Evolutionary conservation across 2,888 invertebrate species (phyloP), one percentile per base, ranked within the genome.

Genomic region (Electrophaes corylata): DNA sequence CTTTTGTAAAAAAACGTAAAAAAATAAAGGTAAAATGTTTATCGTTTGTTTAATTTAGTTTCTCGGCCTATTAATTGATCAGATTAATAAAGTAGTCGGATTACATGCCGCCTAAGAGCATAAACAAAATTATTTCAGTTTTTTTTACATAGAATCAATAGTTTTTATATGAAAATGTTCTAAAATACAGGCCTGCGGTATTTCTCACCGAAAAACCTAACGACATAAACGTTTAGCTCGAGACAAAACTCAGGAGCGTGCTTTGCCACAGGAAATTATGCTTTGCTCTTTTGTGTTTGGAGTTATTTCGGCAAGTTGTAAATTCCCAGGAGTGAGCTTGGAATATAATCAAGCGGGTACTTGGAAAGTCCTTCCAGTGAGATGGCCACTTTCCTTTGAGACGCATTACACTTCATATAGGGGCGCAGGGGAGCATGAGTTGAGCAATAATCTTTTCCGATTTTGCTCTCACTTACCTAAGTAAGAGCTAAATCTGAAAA

Each of bases 261-360:
- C 8, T 10, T 14, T 26, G 43, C 23, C 54, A 61, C 63, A 64
- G 60, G 35, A 69, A 72, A 72, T 55, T 58, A 48, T 52, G 57
- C 60, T 65, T 59, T 70, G 60, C 14, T 14, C 5, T 53, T 52
- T 65, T 65, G 62, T 11, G 19, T 47, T 72, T 73, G 53, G 65
- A 40, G 56, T 61, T 68, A 66, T 67, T 73, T 75, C 71, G 43
- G 68, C 45, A 60, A 67, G 57, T 57, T 54, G 47, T 45, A 31
- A 48, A 43, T 55, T 57, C 56, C 59, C 59, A 49, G 57, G 67
- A 54, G 69, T 66, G 67, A 72, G 35, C 40, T 40, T 67, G 66
- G 69, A 68, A 75, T 72, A 76, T 78, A 81, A 82, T 81, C 78
- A 79, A 82, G 80, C 71, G 71, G 69, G 65, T 69, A 66, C 69